These are phyloP conservation scores for Crotalus viridis DNA, from an alignment of 2,113 vertebrate genomes.

Conservation along the genomic window DNA sequence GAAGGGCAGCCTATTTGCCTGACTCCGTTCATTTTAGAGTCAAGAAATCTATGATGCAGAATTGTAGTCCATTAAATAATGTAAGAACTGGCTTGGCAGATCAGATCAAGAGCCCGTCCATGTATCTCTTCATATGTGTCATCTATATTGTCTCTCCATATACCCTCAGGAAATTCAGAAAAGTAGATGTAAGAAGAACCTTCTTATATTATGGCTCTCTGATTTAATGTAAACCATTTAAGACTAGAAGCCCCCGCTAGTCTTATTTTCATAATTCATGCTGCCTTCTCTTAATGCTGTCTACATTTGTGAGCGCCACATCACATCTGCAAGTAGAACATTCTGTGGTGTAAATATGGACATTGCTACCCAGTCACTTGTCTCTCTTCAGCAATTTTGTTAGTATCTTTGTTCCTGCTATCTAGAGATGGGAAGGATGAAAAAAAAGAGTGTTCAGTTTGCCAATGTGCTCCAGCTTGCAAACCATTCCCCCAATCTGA, in stretches of 20 bases:
- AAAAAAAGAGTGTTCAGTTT: background rate
- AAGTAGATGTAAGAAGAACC: background rate
- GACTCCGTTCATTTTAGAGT: background rate
- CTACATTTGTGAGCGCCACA: background rate
- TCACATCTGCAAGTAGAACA: background rate
- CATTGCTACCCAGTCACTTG: background rate
- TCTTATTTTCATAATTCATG: background rate
- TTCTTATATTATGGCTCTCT: background rate
- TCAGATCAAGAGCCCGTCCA: background rate
- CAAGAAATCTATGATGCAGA: background rate
- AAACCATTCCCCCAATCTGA: background rate
- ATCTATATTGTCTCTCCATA: background rate
- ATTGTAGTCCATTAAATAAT: background rate
- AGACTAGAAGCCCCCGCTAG: background rate
- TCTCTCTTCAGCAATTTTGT: background rate
- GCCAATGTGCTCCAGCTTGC: background rate
- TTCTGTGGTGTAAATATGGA: background rate
- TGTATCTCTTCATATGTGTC: background rate
- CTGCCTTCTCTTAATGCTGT: background rate
- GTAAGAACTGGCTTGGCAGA: background rate
- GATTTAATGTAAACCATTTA: background rate
- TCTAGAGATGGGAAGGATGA: background rate
- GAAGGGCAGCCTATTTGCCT: background rate
- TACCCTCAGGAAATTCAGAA: background rate
- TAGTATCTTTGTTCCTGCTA: background rate